Base-by-base conservation (phyloP, 2,797 vertebrate genomes). In the Alca torda region DNA sequence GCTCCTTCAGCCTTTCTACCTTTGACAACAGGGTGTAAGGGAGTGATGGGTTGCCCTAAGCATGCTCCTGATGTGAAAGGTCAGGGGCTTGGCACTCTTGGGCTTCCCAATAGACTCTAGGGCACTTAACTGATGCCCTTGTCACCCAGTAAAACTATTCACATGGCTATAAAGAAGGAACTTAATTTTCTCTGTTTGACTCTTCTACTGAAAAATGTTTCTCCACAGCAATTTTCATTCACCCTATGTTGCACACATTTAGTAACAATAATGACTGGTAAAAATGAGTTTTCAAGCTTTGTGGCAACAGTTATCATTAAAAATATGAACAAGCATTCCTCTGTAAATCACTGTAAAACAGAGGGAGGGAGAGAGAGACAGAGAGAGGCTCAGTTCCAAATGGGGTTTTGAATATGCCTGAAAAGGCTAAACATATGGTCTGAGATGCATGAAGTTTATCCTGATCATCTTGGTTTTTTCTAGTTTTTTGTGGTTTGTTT, bases 61-160 rank as follows among this genome's bases (percentile, higher is more conserved):
- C 11, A 65, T 0, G 3, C 2, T 57, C 10, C 4, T 1, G 1
- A 5, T 53, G 10, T 65, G 19, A 64, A 80, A 83, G 13, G 3
- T 8, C 3, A 0, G 3, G 21, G 5, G 16, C 1, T 1, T 43
- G 50, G 24, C 12, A 68, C 25, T 37, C n/a, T 50, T 25, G 11
- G 21, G 11, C 10, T 67, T 76, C 6, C 9, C 25, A 60, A 53
- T 30, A 15, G 4, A 23, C 1, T 3, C 35, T 21, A 31, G 11
- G 13, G 2, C 14, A 50, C 12, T 77, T 20, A 13, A 6, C 3
- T n/a, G 18, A 46, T 80, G 12, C 1, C 14, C 21, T 69, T 33
- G 13, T 45, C n/a, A 67, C 4, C 5, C 23, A 39, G 26, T 21
- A 56, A 46, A 19, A n/a, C 4, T 61, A 74, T 21, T 61, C n/a